Conservation (phyloP, 2,113 vertebrate species). For the Otolemur garnettii region DNA sequence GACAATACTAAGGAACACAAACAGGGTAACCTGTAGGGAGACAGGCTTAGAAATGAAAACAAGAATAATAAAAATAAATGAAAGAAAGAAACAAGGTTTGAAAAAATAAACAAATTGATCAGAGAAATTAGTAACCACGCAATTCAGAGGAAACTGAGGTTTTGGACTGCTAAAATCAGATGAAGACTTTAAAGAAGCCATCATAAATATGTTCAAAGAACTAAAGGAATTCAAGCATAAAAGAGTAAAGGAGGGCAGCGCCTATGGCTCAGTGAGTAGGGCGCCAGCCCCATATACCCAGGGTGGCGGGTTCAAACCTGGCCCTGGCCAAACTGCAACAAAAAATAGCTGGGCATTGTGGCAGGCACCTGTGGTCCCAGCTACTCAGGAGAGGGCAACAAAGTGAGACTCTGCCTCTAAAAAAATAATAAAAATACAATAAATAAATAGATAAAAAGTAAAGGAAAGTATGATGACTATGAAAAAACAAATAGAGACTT, state of each 20-base stretch:
- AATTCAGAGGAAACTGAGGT: background rate
- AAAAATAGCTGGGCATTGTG: no score
- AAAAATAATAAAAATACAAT: no score
- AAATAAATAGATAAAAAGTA: no score
- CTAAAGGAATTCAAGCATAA: background rate
- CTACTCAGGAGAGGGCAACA: no score
- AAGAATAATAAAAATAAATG: background rate
- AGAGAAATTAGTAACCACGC: background rate
- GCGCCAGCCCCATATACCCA: no score
- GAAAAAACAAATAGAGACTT: background rate
- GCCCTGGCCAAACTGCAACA: no score
- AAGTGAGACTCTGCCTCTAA: no score
- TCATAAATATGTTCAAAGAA: background rate
- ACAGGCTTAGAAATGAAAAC: slow-evolving; percentile 13
- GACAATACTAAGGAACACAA: background rate
- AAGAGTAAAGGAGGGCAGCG: background rate
- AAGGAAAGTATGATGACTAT: background rate
- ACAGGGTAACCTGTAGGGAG: background rate
- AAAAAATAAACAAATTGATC: background rate
- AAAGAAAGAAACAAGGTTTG: background rate
- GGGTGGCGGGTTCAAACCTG: no score
- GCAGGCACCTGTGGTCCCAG: no score
- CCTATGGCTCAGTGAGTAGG: no score
- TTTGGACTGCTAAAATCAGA: background rate
- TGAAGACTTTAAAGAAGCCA: background rate